Conservation (phyloP, 1,140 invertebrate species). For the Latrodectus geometricus region DNA sequence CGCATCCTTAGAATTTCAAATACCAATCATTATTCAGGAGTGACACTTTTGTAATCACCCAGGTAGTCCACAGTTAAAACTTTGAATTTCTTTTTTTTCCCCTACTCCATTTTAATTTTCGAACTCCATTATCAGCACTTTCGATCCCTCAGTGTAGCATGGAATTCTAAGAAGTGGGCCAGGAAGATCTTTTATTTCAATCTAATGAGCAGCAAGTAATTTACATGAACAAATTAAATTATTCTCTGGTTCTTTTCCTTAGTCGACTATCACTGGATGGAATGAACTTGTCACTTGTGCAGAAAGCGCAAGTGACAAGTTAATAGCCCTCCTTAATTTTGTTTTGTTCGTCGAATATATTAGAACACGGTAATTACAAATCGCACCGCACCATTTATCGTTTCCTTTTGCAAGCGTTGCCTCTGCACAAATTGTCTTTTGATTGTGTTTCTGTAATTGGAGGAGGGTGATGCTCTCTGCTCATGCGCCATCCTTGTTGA, state of each 20-base stretch:
- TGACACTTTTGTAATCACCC: too few relatives aligned
- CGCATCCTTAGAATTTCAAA: too few relatives aligned
- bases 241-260: conserved; percentile 25
- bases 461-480: not conserved
- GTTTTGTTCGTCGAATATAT: conserved; percentile 36
- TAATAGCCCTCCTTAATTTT: conserved; percentile 49
- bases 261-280: not conserved
- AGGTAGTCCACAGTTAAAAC: too few relatives aligned
- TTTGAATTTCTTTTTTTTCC: too few relatives aligned
- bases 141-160: too few relatives aligned
- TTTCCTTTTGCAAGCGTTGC: not conserved
- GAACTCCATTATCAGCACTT: too few relatives aligned
- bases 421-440: not conserved
- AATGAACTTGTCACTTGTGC: conserved; percentile 44
- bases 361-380: conserved; percentile 38
- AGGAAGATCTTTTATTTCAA: conserved; percentile 37
- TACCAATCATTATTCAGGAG: too few relatives aligned
- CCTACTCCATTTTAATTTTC: too few relatives aligned
- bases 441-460: not conserved
- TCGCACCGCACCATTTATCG: not conserved
- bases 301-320: conserved; percentile 39
- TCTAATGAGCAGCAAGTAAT: conserved; percentile 48
- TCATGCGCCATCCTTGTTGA: not conserved
- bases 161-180: not conserved
- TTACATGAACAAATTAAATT: conserved; percentile 55